These are phyloP conservation scores for Hassar affinis DNA, from an alignment of 2,113 vertebrate genomes.

Conservation along the genomic window DNA sequence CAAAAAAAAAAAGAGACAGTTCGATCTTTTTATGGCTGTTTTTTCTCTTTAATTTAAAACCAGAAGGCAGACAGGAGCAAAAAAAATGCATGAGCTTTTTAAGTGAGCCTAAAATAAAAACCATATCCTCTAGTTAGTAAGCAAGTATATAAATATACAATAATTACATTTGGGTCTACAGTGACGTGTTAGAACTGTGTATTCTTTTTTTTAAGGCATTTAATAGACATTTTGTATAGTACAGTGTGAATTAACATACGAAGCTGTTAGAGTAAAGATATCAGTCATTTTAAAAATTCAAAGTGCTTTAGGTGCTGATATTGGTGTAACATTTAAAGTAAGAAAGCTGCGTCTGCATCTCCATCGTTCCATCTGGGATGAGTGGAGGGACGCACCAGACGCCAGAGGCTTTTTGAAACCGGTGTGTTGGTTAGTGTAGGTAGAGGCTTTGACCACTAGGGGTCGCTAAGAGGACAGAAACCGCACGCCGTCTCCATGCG, in stretches of 20 bases:
- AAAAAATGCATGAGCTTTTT: too few species aligned
- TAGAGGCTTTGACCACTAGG: slow-evolving; percentile 32
- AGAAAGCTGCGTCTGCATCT: background rate
- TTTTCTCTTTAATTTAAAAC: too few species aligned
- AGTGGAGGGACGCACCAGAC: background rate
- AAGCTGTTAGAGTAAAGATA: slow-evolving; percentile 10
- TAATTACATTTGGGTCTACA: background rate
- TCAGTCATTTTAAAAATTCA: slow-evolving; percentile 7
- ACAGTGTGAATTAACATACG: slow-evolving; percentile 11
- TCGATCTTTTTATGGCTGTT: too few species aligned
- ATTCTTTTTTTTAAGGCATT: background rate
- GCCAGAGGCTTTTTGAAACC: background rate
- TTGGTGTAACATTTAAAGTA: background rate
- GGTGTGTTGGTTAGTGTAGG: background rate
- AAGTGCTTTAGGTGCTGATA: slow-evolving; percentile 38
- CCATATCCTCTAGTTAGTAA: too few species aligned
- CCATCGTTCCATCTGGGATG: background rate
- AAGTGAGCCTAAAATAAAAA: too few species aligned
- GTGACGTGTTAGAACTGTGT: too few species aligned
- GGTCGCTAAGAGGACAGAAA: background rate
- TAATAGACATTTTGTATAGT: slow-evolving; percentile 26
- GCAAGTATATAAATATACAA: too few species aligned
- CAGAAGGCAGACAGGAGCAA: too few species aligned
- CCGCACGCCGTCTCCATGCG: background rate
- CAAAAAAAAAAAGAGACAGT: too few species aligned